Base-by-base conservation (phyloP, 2,797 vertebrate species). In the Chaunax sp. region DNA sequence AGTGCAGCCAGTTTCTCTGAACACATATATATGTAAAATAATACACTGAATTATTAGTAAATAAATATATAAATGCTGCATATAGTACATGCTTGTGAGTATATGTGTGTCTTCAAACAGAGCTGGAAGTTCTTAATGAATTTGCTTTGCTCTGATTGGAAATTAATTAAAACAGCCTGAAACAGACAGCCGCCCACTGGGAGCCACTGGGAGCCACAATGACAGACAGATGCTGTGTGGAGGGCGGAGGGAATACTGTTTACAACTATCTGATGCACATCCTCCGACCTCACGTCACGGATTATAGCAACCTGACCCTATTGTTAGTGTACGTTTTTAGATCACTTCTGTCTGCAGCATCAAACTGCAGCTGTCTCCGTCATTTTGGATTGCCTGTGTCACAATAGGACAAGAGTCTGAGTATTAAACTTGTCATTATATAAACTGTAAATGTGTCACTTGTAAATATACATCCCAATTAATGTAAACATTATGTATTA, bases 111-210 rank as follows among this genome's bases (percentile, higher is more conserved):
- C 69, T 88, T 90, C 88, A 90, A 90, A 92, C 83, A 90, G 75
- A 89, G 82, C 88, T 38, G 80, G 76, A 86, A 89, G 83, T 84
- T 83, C 82, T 87, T 89, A 89, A 91, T 89, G 84, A 89, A 95
- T 95, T 96, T 95, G 95, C 85, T 76, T 92, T 93, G 93, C 88
- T 91, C 88, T 89, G 92, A 92, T 92, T 90, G 84, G 90, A 92
- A 93, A 94, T 95, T 95, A 91, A 92, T 82, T 93, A 96, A 96
- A 95, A 75, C 70, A 30, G 78, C 81, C 84, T 89, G 86, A 88
- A 85, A 90, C 85, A 89, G 87, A 83, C 85, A 78, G 90, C 87
- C 87, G 80, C 90, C 93, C 91, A 92, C 93, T 94, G 96, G 93
- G 95, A 94, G 94, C 91, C 78, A 64, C 75, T 72, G 81, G 82